Percentiles rank a stretch among this genome's conserved stretches.
Conservation (phyloP, 1,140 invertebrate species). For the Vollenhovia emeryi region DNA sequence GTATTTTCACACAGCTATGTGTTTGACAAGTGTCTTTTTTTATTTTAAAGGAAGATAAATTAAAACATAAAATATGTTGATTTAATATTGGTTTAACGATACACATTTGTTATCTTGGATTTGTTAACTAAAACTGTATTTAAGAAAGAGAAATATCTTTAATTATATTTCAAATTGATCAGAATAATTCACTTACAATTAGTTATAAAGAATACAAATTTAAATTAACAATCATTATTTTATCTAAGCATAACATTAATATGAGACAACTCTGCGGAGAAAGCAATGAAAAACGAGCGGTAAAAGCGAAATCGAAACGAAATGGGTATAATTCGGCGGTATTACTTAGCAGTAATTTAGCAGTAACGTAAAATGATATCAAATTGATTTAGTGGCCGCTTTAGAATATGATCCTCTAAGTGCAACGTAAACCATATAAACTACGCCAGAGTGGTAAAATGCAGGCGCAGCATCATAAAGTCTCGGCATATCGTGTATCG, state of each 20-base stretch:
- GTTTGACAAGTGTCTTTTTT: too few relatives aligned
- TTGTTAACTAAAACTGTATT: background rate
- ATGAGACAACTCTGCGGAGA: background rate
- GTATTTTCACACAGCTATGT: too few relatives aligned
- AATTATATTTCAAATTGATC: too few relatives aligned
- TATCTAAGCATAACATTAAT: too few relatives aligned
- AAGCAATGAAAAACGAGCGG: background rate
- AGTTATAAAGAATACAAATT: too few relatives aligned
- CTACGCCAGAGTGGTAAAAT: conserved; percentile 11
- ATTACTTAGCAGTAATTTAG: background rate
- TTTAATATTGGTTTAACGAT: background rate
- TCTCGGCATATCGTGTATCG: conserved; percentile 3
- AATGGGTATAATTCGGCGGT: background rate
- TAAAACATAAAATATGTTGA: too few relatives aligned
- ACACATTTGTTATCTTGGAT: background rate
- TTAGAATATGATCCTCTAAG: conserved; percentile 24
- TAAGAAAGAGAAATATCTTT: too few relatives aligned
- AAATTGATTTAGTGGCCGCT: conserved; percentile 39
- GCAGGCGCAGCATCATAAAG: conserved; percentile 8
- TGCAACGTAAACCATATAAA: conserved; percentile 47
- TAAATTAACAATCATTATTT: too few relatives aligned
- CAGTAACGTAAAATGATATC: background rate
- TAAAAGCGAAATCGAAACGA: background rate
- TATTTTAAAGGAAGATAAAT: too few relatives aligned
- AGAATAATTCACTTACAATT: too few relatives aligned